Evolutionary conservation across 1,140 invertebrate genomes (phyloP).

Genomic region (Pectinophora gossypiella): DNA sequence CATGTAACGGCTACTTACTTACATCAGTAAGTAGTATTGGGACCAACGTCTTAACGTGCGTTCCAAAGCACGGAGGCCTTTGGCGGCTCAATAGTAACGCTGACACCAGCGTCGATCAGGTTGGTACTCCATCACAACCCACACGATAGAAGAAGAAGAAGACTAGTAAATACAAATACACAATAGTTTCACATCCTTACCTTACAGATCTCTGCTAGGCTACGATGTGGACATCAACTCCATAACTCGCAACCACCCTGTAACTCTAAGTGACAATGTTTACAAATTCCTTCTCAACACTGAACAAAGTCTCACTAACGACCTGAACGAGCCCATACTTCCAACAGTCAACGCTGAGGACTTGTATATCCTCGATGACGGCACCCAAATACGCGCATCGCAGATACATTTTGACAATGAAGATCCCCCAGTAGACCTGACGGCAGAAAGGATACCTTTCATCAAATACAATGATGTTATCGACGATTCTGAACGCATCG

Average conservation of each 20-base stretch:
- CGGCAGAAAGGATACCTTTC: conserved; percentile 55
- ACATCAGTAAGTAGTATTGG: no score
- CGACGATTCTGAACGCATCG: conserved; percentile 23
- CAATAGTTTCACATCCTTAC: no score
- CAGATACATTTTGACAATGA: conserved; percentile 70
- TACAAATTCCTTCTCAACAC: conserved; percentile 51
- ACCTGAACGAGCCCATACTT: conserved; percentile 3
- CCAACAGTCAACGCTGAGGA: conserved; percentile 30
- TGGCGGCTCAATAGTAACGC: no score
- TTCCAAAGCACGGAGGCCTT: no score
- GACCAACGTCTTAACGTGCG: no score
- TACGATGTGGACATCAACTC: conserved; percentile 59
- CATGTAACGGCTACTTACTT: no score
- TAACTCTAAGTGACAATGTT: conserved; percentile 51
- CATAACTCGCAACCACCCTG: conserved; percentile 50
- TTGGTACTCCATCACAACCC: no score
- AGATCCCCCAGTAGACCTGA: conserved; percentile 48
- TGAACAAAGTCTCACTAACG: conserved; percentile 29
- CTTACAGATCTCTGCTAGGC: conserved; percentile 52
- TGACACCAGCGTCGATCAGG: no score
- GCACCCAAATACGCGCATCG: conserved; percentile 59
- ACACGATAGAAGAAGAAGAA: no score
- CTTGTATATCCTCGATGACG: conserved; percentile 56
- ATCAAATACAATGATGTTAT: conserved; percentile 38
- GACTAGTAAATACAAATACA: no score